phyloP scores from a whole-genome alignment of 2,797 vertebrate genomes.

The Tympanoctomys barrerae region DNA sequence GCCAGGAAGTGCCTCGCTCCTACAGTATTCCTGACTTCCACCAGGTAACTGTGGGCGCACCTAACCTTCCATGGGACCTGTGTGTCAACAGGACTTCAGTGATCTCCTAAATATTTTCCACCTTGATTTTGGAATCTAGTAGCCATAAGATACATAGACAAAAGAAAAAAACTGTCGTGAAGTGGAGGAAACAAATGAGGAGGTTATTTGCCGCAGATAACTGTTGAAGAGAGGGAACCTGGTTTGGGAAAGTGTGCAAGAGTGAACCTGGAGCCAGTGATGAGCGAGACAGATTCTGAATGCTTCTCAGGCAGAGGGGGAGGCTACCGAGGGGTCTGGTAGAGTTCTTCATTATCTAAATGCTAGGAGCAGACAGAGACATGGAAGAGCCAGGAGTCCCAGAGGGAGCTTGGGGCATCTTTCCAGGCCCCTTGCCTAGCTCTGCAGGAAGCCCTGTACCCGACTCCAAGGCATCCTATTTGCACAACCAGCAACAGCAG shows the following conservation, averaged over 20 bases:
- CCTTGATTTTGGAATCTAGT: conserved; percentile 47
- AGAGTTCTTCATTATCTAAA: neutral
- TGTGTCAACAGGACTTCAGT: neutral
- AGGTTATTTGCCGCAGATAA: neutral
- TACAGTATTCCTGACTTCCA: neutral
- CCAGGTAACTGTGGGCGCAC: neutral
- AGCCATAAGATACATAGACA: neutral
- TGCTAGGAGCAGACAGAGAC: neutral
- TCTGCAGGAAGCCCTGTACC: neutral
- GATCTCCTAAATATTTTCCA: neutral
- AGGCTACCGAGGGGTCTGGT: neutral
- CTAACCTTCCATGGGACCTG: neutral
- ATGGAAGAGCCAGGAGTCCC: neutral
- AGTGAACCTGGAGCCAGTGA: neutral
- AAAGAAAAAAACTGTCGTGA: neutral
- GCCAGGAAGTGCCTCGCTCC: fast-evolving
- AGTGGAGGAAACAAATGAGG: neutral
- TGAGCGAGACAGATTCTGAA: neutral
- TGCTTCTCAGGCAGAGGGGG: neutral
- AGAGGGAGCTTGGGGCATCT: neutral
- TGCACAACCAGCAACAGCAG: neutral
- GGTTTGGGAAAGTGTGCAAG: neutral
- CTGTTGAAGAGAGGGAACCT: neutral
- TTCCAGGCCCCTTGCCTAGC: neutral
- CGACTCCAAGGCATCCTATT: neutral